phyloP scores from a whole-genome alignment of 92 coral and sea anemone genomes.

The Epizoanthus stellaris region DNA sequence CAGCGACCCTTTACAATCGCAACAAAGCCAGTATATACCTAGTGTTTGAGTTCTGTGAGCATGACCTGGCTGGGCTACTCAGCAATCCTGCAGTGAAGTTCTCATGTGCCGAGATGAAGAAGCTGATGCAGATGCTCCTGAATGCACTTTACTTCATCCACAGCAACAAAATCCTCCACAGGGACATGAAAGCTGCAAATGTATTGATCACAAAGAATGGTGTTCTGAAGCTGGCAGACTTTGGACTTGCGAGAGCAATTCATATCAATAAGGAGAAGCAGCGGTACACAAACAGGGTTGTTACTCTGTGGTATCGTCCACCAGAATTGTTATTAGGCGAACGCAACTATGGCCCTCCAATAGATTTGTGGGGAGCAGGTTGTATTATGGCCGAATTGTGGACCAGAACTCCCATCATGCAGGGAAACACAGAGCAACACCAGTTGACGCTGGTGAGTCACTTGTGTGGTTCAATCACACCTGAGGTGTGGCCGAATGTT shows the following conservation, averaged over 20 bases:
- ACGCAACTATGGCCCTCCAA: slow-evolving; percentile 97
- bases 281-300: slow-evolving; percentile 96
- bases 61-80: slow-evolving; percentile 97
- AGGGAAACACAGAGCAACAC: slow-evolving; percentile 96
- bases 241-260: slow-evolving; percentile 97
- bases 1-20: slow-evolving; percentile 96
- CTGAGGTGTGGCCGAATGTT: slow-evolving; percentile 98
- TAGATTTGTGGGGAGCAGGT: slow-evolving; percentile 99
- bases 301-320: slow-evolving; percentile 98
- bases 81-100: slow-evolving; percentile 95
- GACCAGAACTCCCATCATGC: slow-evolving; percentile 99
- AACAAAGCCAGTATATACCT: slow-evolving; percentile 98
- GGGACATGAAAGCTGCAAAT: slow-evolving; percentile 99
- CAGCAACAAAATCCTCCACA: slow-evolving; percentile 96
- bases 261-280: slow-evolving; percentile 92
- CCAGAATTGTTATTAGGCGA: slow-evolving; percentile 96
- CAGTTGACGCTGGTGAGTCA: slow-evolving; percentile 92
- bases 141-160: slow-evolving; percentile 99
- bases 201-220: slow-evolving; percentile 98
- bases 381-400: slow-evolving; percentile 99
- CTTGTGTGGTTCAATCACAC: slow-evolving; percentile 91
- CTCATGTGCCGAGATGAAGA: slow-evolving; percentile 90
- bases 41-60: slow-evolving; percentile 99
- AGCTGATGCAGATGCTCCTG: slow-evolving; percentile 92
- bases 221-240: slow-evolving; percentile 93